Evolutionary conservation across 2,797 vertebrate genomes (phyloP).

Genomic region (Pseudomugil tenellus): DNA sequence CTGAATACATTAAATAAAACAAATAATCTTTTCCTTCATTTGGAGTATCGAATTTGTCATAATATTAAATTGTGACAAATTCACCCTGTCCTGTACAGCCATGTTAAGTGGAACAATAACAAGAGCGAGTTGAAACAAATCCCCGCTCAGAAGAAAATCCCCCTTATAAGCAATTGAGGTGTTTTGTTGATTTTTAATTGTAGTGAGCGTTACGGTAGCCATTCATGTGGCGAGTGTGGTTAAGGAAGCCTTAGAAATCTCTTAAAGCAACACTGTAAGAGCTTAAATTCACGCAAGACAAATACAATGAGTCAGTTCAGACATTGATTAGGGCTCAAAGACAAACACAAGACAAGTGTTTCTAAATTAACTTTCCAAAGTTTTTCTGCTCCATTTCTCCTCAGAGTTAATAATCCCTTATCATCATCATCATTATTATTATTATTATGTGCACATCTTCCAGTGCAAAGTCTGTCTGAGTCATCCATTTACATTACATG

Average conservation of each 20-base stretch:
- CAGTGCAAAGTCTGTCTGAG: conserved; percentile 7
- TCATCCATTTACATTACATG: neutral
- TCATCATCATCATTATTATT: no score
- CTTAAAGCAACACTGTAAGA: conserved; percentile 24
- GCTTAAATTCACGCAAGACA: conserved; percentile 19
- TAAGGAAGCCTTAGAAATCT: conserved; percentile 14
- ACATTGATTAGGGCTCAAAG: conserved; percentile 2
- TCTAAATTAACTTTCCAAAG: conserved; percentile 5
- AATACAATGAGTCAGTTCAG: conserved; percentile 5
- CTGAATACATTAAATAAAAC: no score
- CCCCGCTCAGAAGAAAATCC: conserved; percentile 50
- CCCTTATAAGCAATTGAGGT: conserved; percentile 38
- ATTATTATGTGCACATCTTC: neutral
- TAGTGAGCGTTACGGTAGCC: conserved; percentile 60
- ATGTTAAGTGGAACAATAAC: conserved; percentile 6
- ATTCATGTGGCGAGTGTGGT: conserved; percentile 45
- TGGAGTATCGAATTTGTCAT: no score
- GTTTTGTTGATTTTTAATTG: conserved; percentile 57
- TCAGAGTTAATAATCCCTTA: no score
- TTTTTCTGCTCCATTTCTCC: neutral
- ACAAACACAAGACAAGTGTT: conserved; percentile 17
- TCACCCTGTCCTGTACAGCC: conserved; percentile 27
- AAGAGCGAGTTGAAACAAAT: conserved; percentile 59
- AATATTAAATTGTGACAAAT: no score
- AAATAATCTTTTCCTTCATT: no score